These are phyloP conservation scores for Solea solea DNA, from an alignment of 2,113 vertebrate genomes.

Conservation along the genomic window DNA sequence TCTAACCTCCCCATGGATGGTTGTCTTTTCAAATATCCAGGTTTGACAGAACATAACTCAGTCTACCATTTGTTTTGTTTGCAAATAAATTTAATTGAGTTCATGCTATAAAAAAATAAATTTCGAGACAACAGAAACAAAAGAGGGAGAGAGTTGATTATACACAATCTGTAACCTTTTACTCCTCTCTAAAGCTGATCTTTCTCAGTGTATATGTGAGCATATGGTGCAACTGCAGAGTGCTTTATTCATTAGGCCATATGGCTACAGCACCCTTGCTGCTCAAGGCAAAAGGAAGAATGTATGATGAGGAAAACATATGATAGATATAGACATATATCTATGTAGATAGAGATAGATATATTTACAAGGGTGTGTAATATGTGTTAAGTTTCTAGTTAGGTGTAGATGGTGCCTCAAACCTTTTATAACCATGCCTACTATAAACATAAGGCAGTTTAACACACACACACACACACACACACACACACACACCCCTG, in stretches of 20 bases:
- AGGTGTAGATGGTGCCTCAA: conserved; percentile 20
- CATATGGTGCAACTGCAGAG: conserved; percentile 69
- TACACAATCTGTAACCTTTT: conserved; percentile 13
- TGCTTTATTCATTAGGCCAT: conserved; percentile 80
- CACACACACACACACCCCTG: conserved; percentile 3
- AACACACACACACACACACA: conserved; percentile 10
- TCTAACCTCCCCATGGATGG: neutral
- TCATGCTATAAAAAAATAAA: neutral
- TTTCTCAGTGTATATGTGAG: conserved; percentile 45
- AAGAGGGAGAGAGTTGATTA: conserved; percentile 3
- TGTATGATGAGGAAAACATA: conserved; percentile 26
- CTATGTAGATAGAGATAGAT: conserved; percentile 19
- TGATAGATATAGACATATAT: too few species aligned
- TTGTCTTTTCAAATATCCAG: too few species aligned
- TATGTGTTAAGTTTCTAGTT: conserved; percentile 16
- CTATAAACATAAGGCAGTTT: conserved; percentile 37
- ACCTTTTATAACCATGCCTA: conserved; percentile 33
- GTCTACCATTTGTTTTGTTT: neutral
- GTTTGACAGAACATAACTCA: neutral
- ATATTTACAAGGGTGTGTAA: neutral
- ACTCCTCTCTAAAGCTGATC: conserved; percentile 25
- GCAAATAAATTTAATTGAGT: neutral
- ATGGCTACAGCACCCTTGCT: conserved; percentile 56
- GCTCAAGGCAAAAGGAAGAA: conserved; percentile 64
- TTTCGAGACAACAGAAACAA: conserved; percentile 17